Evolutionary conservation across 2,797 vertebrate species (phyloP), one percentile per base, ranked within the genome.

Genomic region (Myotis daubentonii): DNA sequence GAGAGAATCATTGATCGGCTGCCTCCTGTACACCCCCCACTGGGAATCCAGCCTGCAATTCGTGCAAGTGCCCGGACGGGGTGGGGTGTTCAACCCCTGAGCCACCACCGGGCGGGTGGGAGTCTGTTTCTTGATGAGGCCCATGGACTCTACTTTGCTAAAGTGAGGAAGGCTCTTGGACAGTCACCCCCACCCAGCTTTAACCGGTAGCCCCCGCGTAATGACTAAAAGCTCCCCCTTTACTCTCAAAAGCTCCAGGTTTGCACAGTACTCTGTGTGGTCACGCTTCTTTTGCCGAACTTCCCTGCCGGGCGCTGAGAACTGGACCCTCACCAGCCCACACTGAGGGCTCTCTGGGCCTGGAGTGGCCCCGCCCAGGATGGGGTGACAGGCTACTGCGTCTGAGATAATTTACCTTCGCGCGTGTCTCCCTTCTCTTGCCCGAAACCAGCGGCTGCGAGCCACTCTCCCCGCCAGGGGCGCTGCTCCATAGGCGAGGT

Each of bases 391-490:
- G 36, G 36, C 23, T 80, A 19, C 1, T 8, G 2, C 0, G 2
- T 41, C 55, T 51, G 38, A 36, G n/a, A 12, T 81, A 70, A 81
- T 30, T 30, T 60, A 19, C 9, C 0, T 0, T 5, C 1, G 0
- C 3, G 2, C 20, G 4, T 9, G 8, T 72, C 49, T 11, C 7
- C 3, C 65, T 74, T 87, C 70, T 79, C 38, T 23, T 6, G 5
- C 28, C 55, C 22, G 30, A 30, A 57, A 49, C 5, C 17, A 60
- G n/a, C 3, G 1, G 30, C 49, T 8, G 0, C 2, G 0, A 60
- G 36, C 6, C 0, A 1, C 53, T 80, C 41, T 76, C 17, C 25
- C 25, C 7, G 6, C 28, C 41, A 44, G 36, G 38, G 44, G 65
- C 6, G 6, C 22, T 53, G 53, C n/a, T 10, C 4, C 1, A 8